phyloP scores from a whole-genome alignment of 2,113 vertebrate genomes.

The Ptilonorhynchus violaceus region DNA sequence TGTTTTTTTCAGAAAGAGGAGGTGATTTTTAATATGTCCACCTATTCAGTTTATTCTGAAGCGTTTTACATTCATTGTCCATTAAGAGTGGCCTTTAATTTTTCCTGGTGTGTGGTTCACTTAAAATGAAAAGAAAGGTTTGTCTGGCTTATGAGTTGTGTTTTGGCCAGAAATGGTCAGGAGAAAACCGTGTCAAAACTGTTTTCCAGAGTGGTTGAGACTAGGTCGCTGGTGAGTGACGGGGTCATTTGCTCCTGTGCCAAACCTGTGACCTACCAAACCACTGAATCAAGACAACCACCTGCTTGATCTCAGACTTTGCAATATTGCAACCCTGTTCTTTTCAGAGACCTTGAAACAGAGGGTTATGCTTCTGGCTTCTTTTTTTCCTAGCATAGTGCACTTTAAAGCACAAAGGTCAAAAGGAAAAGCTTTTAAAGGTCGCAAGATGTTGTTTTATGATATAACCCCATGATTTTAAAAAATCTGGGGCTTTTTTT shows the following conservation, averaged over 20 bases:
- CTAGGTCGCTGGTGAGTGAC: background rate
- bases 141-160: background rate
- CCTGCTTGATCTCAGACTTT: background rate
- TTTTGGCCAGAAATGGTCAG: background rate
- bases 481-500: background rate
- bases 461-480: background rate
- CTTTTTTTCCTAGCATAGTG: background rate
- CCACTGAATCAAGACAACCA: background rate
- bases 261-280: background rate
- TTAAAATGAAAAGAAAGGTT: background rate
- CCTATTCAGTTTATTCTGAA: background rate
- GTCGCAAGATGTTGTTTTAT: background rate
- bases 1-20: background rate
- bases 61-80: background rate
- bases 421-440: background rate
- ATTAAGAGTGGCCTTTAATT: background rate
- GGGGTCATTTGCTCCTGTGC: background rate
- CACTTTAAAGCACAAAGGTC: background rate
- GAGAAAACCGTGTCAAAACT: accelerated
- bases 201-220: background rate
- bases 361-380: background rate
- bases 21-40: background rate
- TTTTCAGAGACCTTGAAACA: background rate
- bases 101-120: background rate
- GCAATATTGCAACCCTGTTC: background rate